Conservation (phyloP, 1,140 invertebrate species). For the Drosophila pruinosa region DNA sequence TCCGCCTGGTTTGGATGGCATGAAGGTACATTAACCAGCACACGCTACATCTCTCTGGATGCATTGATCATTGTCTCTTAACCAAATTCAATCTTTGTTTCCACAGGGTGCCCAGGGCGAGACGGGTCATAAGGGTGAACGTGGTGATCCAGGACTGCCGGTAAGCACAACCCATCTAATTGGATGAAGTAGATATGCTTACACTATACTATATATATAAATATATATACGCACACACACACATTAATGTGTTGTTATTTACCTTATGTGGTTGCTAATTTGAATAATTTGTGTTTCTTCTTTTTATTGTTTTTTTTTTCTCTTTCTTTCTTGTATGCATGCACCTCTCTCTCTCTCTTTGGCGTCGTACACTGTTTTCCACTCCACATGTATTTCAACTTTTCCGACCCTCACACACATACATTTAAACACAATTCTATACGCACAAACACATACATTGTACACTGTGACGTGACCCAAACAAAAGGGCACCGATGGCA, state of each 20-base stretch:
- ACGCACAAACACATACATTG: conserved; percentile 7
- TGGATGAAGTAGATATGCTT: background rate
- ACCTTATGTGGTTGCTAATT: conserved; percentile 72
- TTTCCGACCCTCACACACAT: conserved; percentile 20
- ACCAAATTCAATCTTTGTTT: conserved; percentile 9
- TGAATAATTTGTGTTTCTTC: conserved; percentile 69
- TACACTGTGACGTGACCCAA: conserved; percentile 1
- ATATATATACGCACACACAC: conserved; percentile 8
- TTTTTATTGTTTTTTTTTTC: conserved; percentile 48
- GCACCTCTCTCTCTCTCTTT: conserved; percentile 46
- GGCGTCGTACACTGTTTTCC: conserved; percentile 52
- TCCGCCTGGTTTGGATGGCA: conserved; percentile 88
- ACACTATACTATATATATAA: conserved; percentile 3
- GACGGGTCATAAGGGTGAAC: conserved; percentile 94
- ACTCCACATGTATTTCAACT: conserved; percentile 18
- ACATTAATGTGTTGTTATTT: conserved; percentile 32
- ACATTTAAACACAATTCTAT: background rate
- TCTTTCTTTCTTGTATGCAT: conserved; percentile 67
- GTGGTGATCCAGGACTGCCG: conserved; percentile 94
- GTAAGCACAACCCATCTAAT: conserved; percentile 86
- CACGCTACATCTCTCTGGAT: background rate
- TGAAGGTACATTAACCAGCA: conserved; percentile 85
- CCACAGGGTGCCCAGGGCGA: conserved; percentile 93
- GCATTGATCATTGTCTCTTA: conserved; percentile 8
- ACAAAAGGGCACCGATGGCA: conserved; percentile 93